These are phyloP conservation scores for Ryuthela nishihirai DNA, from an alignment of 2,888 invertebrate genomes.

Conservation along the genomic window DNA sequence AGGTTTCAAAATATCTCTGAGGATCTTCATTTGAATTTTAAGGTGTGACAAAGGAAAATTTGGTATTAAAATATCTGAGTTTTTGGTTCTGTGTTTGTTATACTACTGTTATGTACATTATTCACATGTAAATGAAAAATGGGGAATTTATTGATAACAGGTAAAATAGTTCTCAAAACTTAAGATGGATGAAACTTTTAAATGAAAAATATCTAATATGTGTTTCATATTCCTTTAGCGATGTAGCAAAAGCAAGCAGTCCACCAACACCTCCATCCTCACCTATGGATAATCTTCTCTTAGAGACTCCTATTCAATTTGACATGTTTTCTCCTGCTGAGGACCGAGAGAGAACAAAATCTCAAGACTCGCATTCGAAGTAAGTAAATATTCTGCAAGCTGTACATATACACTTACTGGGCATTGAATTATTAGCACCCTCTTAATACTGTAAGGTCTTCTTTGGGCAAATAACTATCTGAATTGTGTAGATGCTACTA, in stretches of 20 bases:
- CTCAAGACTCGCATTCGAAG: slow-evolving; percentile 49
- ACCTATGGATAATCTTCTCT: slow-evolving; percentile 45
- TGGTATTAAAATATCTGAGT: background rate
- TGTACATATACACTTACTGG: background rate
- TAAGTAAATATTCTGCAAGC: slow-evolving; percentile 43
- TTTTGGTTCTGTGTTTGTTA: background rate
- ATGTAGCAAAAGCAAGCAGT: slow-evolving; percentile 4
- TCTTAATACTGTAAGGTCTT: too few species aligned
- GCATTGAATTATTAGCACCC: too few species aligned
- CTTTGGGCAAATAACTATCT: too few species aligned
- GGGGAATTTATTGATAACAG: background rate
- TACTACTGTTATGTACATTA: background rate
- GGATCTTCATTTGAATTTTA: too few species aligned
- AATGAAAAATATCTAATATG: too few species aligned
- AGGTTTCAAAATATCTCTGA: too few species aligned
- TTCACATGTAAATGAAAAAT: background rate
- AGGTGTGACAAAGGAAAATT: too few species aligned
- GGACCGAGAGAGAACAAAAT: slow-evolving; percentile 44
- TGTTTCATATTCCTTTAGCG: slow-evolving; percentile 4
- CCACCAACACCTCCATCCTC: slow-evolving; percentile 40
- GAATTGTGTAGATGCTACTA: too few species aligned
- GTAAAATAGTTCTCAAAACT: background rate
- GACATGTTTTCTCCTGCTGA: slow-evolving; percentile 50
- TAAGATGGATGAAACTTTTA: background rate
- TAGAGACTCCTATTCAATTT: slow-evolving; percentile 53